phyloP scores from a whole-genome alignment of 2,888 invertebrate genomes.

The Drosophila seclusa region DNA sequence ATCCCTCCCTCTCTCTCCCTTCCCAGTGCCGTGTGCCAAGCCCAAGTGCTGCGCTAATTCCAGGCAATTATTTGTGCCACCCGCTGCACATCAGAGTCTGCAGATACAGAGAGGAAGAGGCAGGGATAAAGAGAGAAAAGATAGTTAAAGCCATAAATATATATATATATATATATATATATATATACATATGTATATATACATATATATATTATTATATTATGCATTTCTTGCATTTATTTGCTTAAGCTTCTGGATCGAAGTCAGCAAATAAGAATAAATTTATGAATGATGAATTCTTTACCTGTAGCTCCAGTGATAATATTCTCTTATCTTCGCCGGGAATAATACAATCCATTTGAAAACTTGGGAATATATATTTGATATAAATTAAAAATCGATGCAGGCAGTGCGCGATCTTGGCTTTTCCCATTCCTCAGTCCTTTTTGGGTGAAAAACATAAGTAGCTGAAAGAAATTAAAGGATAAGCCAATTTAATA shows the following conservation, averaged over 20 bases:
- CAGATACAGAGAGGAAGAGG: not conserved
- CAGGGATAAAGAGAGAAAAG: not conserved
- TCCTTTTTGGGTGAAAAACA: not conserved
- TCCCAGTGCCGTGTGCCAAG: slow-evolving; percentile 27
- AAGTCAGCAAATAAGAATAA: not conserved
- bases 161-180: not conserved
- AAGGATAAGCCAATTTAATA: not conserved
- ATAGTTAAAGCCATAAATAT: not conserved
- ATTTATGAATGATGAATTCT: not conserved
- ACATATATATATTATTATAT: not conserved
- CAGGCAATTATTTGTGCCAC: slow-evolving; percentile 78
- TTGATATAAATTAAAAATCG: not conserved
- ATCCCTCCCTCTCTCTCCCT: not conserved
- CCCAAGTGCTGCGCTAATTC: slow-evolving; percentile 65
- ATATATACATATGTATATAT: not conserved
- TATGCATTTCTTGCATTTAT: not conserved
- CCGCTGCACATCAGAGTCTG: slow-evolving; percentile 46
- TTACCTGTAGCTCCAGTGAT: not conserved
- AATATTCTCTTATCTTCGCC: not conserved
- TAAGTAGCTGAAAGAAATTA: not conserved
- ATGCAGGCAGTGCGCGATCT: not conserved
- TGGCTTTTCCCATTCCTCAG: not conserved
- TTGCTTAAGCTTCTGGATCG: not conserved
- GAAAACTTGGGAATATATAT: not conserved
- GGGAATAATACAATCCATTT: not conserved